phyloP scores from a whole-genome alignment of 30 jellyfish, hydroid and myxozoan species.

The Hydractinia echinata region DNA sequence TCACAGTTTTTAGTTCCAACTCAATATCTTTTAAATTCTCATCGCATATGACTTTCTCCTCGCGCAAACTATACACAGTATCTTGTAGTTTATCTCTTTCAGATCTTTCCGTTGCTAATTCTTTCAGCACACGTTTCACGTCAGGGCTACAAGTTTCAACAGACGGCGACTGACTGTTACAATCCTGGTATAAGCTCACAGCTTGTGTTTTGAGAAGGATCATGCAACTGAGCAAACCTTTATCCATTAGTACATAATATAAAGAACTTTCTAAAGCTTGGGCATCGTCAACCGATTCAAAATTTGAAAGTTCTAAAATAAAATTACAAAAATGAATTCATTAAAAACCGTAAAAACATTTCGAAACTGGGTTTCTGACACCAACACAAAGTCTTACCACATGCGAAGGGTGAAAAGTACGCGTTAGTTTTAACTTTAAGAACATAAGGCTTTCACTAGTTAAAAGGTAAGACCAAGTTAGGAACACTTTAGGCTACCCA shows the following conservation, averaged over 20 bases:
- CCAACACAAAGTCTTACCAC: too few relatives aligned
- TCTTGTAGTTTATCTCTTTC: constrained; percentile 60
- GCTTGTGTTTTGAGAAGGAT: constrained; percentile 73
- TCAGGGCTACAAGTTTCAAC: constrained; percentile 49
- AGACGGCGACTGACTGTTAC: constrained; percentile 57
- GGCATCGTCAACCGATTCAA: constrained; percentile 56
- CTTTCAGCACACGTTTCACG: constrained; percentile 65
- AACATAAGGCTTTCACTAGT: background rate
- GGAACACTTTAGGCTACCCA: background rate
- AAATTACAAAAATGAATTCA: background rate
- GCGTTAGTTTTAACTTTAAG: background rate
- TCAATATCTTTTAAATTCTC: constrained; percentile 83
- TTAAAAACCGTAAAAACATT: background rate
- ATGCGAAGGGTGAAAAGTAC: background rate
- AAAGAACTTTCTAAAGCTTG: constrained; percentile 70
- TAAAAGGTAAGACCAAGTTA: background rate
- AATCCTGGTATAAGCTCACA: constrained; percentile 53
- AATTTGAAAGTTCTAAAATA: background rate
- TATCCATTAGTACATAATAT: constrained; percentile 89
- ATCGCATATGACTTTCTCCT: constrained; percentile 63
- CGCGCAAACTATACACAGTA: constrained; percentile 52
- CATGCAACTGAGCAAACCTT: constrained; percentile 78
- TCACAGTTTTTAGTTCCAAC: constrained; percentile 73
- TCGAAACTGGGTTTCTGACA: too few relatives aligned
- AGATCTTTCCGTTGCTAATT: constrained; percentile 57